A percentile compares a stretch with the other conserved stretches of the same genome.
Conservation (phyloP, 2,797 vertebrate genomes). For the Chloroceryle amazona region DNA sequence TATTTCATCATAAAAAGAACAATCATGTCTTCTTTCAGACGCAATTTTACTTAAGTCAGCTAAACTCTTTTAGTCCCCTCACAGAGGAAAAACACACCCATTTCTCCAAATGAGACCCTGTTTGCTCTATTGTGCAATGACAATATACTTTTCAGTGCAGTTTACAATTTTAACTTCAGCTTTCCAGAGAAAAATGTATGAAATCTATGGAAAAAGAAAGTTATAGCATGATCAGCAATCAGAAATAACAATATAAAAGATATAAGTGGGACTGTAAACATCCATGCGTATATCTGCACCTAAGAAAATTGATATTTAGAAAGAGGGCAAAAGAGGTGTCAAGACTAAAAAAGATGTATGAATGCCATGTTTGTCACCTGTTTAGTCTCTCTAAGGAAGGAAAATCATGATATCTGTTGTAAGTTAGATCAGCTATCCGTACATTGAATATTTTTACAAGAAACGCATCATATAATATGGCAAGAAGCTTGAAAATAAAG, state of each 20-base stretch:
- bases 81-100: not conserved
- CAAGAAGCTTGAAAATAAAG: not conserved
- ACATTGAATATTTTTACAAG: not conserved
- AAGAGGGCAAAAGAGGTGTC: not conserved
- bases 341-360: not conserved
- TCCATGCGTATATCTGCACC: rapidly evolving
- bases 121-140: not conserved
- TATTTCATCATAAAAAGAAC: not conserved
- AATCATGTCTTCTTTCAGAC: not conserved
- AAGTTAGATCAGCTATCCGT: not conserved
- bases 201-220: not conserved
- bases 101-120: not conserved
- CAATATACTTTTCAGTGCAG: not conserved
- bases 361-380: not conserved
- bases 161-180: not conserved
- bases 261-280: not conserved
- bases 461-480: not conserved
- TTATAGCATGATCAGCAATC: not conserved
- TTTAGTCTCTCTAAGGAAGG: not conserved
- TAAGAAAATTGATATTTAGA: not conserved
- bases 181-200: not conserved
- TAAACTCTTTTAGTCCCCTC: not conserved
- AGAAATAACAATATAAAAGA: not conserved
- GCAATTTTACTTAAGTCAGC: not conserved
- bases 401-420: not conserved